Evolutionary conservation across 2,113 vertebrate genomes (phyloP), one percentile per base, ranked within the genome.

Genomic region (Myrmecobius fasciatus): DNA sequence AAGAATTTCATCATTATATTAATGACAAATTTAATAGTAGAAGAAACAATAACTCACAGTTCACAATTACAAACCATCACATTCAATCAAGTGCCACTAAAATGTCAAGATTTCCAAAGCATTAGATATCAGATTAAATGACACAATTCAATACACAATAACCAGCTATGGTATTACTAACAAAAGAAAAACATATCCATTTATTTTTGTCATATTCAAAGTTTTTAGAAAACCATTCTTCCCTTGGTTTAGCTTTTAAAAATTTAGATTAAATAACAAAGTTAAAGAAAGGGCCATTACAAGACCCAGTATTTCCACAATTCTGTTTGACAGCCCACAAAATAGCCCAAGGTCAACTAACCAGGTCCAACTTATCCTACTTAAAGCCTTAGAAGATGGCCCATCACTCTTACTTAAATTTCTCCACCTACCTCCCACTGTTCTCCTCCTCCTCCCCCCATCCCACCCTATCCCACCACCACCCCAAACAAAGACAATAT

Each of bases 341-440:
- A 92, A 54, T 0, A 56, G 93, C 52, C 91, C 95, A 94, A 94
- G 96, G 96, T 93, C 97, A 97, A 97, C 94, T 97, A 95, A 52
- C 96, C 97, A 97, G 97, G 95, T 96, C 95, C 91, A n/a, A 97
- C 97, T 98, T 98, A 97, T 89, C 96, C 97, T 98, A 91, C 6
- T 43, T 43, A 17, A 98, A 93, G 96, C 95, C 96, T 97, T 97
- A 96, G 31, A 97, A 92, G 94, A 95, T 94, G 92, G 97, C 96
- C 95, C 28, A 97, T 89, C 89, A 95, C 95, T 97, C 24, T n/a
- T 89, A 36, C 1, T 53, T 91, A 75, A 43, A 95, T 89, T 92
- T 83, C n/a, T 92, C 94, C 90, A 67, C 67, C 95, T 97, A 83
- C 3, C 6, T 83, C 88, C 96, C 97, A 53, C 89, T 89, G 56